phyloP scores from a whole-genome alignment of 2,888 invertebrate genomes.

The Diarsia brunnea region DNA sequence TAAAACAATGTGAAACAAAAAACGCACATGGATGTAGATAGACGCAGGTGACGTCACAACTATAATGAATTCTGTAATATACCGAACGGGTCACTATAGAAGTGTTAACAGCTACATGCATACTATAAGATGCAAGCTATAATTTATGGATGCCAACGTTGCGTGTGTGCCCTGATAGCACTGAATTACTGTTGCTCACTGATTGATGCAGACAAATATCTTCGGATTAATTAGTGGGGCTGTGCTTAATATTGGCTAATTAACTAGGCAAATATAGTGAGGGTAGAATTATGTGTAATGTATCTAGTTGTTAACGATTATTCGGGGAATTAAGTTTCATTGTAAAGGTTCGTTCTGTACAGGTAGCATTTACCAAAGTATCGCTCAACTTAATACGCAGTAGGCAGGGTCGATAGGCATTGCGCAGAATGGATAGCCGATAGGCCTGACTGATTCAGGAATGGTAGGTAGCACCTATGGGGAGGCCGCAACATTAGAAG shows the following conservation, averaged over 20 bases:
- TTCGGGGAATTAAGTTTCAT: conserved; percentile 3
- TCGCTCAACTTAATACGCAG: neutral
- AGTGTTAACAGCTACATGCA: neutral
- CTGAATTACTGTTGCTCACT: conserved; percentile 66
- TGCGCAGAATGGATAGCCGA: neutral
- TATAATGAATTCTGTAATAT: neutral
- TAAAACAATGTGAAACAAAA: neutral
- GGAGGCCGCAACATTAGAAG: no score
- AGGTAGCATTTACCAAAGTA: neutral
- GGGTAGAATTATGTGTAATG: neutral
- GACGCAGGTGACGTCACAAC: neutral
- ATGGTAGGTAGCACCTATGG: no score
- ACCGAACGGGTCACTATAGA: neutral
- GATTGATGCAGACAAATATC: conserved; percentile 70
- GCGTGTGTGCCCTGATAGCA: conserved; percentile 65
- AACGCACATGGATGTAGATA: no score
- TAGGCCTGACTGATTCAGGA: no score
- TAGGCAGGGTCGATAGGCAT: neutral
- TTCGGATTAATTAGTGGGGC: conserved; percentile 63
- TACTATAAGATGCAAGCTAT: conserved; percentile 12
- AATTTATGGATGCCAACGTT: conserved; percentile 52
- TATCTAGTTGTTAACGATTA: neutral
- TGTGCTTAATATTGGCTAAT: conserved; percentile 63
- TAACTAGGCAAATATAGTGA: conserved; percentile 57
- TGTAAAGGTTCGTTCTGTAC: neutral